Percentiles rank a stretch among this genome's conserved stretches.
These are phyloP conservation scores for Leptoclinus maculatus DNA, from an alignment of 2,797 vertebrate species.

Conservation along the genomic window DNA sequence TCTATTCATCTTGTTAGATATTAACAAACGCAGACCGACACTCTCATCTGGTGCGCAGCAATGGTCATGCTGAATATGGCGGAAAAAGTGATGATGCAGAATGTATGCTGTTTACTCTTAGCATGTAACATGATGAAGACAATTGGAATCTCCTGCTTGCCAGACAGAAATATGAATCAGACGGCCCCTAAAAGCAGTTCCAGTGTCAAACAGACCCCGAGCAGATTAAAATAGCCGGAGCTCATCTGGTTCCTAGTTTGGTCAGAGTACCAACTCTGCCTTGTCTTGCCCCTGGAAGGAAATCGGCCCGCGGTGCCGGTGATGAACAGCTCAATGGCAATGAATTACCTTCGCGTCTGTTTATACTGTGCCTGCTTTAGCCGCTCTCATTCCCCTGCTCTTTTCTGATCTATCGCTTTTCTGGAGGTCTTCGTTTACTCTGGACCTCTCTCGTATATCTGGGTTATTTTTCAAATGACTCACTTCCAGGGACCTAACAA, in stretches of 20 bases:
- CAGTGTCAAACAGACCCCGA: constrained; percentile 29
- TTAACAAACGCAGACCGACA: constrained; percentile 14
- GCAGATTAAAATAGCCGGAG: constrained; percentile 47
- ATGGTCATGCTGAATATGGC: constrained; percentile 33
- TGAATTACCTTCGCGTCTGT: constrained; percentile 56
- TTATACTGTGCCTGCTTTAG: constrained; percentile 50
- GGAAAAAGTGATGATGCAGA: constrained; percentile 36
- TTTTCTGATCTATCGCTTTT: constrained; percentile 67
- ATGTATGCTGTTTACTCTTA: constrained; percentile 53
- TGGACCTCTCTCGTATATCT: constrained; percentile 41
- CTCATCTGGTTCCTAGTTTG: constrained; percentile 65
- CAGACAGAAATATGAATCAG: constrained; percentile 33
- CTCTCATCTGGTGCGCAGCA: constrained; percentile 17
- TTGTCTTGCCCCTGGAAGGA: constrained; percentile 71
- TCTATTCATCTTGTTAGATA: constrained; percentile 1
- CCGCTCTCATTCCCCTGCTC: constrained; percentile 11
- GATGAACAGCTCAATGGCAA: constrained; percentile 50
- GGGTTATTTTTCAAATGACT: constrained; percentile 47
- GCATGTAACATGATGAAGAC: constrained; percentile 25
- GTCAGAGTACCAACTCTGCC: constrained; percentile 56
- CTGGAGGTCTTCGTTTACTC: constrained; percentile 48
- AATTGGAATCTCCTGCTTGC: constrained; percentile 27
- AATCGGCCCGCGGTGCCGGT: constrained; percentile 42
- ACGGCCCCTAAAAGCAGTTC: constrained; percentile 24
- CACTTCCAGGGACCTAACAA: constrained; percentile 50